A percentile compares a stretch with the other conserved stretches of the same genome.
These are phyloP conservation scores for Luffia ferchaultella DNA, from an alignment of 2,888 invertebrate genomes.

Conservation along the genomic window DNA sequence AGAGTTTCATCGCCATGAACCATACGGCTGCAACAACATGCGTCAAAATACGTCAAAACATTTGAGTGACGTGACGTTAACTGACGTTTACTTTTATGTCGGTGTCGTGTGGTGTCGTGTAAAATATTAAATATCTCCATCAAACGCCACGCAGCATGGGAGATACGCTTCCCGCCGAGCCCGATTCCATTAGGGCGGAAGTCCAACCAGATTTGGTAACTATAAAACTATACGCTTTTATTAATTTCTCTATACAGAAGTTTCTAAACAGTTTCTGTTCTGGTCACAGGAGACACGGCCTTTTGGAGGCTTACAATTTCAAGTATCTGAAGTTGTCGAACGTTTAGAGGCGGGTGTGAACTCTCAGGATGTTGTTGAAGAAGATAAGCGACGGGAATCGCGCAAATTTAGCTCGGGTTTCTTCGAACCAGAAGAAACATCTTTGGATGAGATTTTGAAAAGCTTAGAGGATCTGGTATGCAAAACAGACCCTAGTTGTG, in stretches of 20 bases:
- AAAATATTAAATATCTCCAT: conserved; percentile 28
- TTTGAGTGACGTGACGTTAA: too few species aligned
- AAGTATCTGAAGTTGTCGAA: conserved; percentile 77
- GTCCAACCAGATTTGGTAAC: background rate
- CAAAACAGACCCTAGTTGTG: conserved; percentile 69
- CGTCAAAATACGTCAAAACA: too few species aligned
- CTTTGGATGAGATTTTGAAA: conserved; percentile 69
- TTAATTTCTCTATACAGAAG: background rate
- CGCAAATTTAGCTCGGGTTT: conserved; percentile 60
- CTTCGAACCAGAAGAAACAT: conserved; percentile 62
- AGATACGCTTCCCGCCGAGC: conserved; percentile 45
- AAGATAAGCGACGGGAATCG: conserved; percentile 37
- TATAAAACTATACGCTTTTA: background rate
- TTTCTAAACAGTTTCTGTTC: background rate
- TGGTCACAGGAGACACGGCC: conserved; percentile 65
- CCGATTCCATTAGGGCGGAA: conserved; percentile 28
- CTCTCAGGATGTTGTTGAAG: conserved; percentile 41
- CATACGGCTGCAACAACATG: too few species aligned
- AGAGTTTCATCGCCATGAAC: too few species aligned
- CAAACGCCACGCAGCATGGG: conserved; percentile 60
- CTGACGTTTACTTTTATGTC: conserved; percentile 62
- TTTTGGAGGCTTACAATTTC: conserved; percentile 72
- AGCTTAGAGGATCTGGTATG: conserved; percentile 67
- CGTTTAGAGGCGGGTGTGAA: conserved; percentile 73
- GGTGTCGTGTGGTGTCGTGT: conserved; percentile 27